Percentiles rank a stretch among this genome's conserved stretches.
phyloP scores from a whole-genome alignment of 2,888 invertebrate genomes.

The Coecobrya sp. region DNA sequence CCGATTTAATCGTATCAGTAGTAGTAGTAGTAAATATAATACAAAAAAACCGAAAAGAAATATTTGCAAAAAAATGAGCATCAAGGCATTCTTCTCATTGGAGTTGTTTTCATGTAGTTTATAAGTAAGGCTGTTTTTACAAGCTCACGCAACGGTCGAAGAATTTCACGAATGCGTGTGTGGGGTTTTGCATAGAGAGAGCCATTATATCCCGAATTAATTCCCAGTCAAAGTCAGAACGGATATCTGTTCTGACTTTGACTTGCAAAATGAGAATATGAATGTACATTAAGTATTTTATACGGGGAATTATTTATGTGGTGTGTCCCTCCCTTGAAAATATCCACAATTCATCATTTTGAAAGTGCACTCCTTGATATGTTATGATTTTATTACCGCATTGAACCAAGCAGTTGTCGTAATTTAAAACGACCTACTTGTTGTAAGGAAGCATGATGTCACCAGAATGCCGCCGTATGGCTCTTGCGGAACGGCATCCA shows the following conservation, averaged over 20 bases:
- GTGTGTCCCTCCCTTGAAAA: slow-evolving; percentile 66
- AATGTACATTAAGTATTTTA: neutral
- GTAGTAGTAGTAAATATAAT: too few species aligned
- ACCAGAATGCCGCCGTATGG: neutral
- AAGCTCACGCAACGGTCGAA: slow-evolving; percentile 79
- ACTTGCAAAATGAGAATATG: neutral
- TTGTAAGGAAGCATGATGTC: slow-evolving; percentile 63
- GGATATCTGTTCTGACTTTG: slow-evolving; percentile 23
- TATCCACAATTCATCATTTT: slow-evolving; percentile 63
- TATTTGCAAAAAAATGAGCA: neutral
- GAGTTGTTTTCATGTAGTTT: neutral
- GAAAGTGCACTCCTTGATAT: slow-evolving; percentile 65
- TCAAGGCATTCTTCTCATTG: neutral
- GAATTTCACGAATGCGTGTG: slow-evolving; percentile 77
- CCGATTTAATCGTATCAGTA: too few species aligned
- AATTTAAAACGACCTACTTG: slow-evolving; percentile 77
- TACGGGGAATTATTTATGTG: slow-evolving; percentile 30
- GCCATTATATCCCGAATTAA: neutral
- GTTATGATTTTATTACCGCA: slow-evolving; percentile 60
- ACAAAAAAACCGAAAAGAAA: too few species aligned
- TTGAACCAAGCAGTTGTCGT: slow-evolving; percentile 68
- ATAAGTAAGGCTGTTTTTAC: slow-evolving; percentile 33
- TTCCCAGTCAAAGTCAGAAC: slow-evolving; percentile 39
- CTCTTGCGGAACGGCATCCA: slow-evolving; percentile 43
- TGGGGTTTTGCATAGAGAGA: slow-evolving; percentile 24